Evolutionary conservation across 2,797 vertebrate genomes (phyloP).

Genomic region (Takifugu rubripes): DNA sequence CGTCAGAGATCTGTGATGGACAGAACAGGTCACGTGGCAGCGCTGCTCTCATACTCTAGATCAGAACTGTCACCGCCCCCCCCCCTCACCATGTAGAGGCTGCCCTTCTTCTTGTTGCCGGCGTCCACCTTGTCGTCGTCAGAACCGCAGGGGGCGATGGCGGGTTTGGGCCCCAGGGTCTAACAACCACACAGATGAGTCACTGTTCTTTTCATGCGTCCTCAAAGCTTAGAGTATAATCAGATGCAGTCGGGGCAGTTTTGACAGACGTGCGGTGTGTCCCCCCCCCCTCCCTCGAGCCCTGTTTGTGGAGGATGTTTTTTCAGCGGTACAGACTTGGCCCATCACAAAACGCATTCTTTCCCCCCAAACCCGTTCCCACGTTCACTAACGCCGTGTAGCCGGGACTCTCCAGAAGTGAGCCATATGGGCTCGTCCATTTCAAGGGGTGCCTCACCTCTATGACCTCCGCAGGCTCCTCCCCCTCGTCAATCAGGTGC

Average conservation of each 20-base stretch:
- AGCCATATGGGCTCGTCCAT: background rate
- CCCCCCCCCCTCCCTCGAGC: slow-evolving; percentile 1
- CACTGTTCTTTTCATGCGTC: background rate
- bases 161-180: slow-evolving; percentile 69
- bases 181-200: slow-evolving; percentile 33
- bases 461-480: slow-evolving; percentile 78
- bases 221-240: too few relatives aligned
- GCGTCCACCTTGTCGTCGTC: slow-evolving; percentile 69
- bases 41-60: background rate
- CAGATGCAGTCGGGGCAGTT: background rate
- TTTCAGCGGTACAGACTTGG: slow-evolving; percentile 30
- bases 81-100: slow-evolving; percentile 75
- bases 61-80: background rate
- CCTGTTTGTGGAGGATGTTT: background rate
- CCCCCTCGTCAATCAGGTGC: slow-evolving; percentile 77
- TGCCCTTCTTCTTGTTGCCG: slow-evolving; percentile 71
- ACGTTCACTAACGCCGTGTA: slow-evolving; percentile 10
- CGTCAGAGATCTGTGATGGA: slow-evolving; percentile 74
- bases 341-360: slow-evolving; percentile 52
- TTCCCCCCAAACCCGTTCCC: slow-evolving; percentile 29
- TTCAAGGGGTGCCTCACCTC: slow-evolving; percentile 62
- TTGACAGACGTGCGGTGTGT: background rate
- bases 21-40: slow-evolving; percentile 4
- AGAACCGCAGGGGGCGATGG: slow-evolving; percentile 54
- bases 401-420: background rate